Evolutionary conservation across 1,140 invertebrate species (phyloP), one percentile per base, ranked within the genome.

Genomic region (Eumeta japonica): DNA sequence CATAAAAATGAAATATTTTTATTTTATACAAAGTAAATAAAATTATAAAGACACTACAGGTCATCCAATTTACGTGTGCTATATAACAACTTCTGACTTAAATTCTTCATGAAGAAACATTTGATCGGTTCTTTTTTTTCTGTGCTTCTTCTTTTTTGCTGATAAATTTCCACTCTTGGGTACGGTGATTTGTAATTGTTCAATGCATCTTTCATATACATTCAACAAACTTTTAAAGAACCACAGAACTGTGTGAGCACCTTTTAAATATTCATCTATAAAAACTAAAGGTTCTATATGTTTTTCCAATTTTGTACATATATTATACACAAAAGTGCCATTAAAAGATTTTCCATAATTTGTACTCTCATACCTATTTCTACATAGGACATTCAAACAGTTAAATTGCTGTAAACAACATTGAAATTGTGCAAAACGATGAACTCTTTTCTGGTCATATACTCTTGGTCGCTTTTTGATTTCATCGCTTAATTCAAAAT

Each of bases 321-420:
- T 63, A 76, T 89, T 89, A 49, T 89, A 90, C 2, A 87, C 47
- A 55, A 89, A 82, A 4, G 84, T 85, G 1, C 87, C 87, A 68
- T 87, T 84, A 45, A 78, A 87, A 31, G 82, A 72, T 46, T 80
- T 76, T 28, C 72, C 76, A 53, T 84, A 74, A 20, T 65, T 61
- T 19, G 76, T 75, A 49, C 63, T 55, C 37, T 66, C 43, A 47
- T 81, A 82, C 0, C 82, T 83, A 43, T 62, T 66, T 14, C 72
- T 57, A n/a, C 88, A 68, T 14, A 89, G 50, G 1, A 63, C 63
- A 74, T 89, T 89, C 11, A 90, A 66, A 39, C 79, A 66, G 44
- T 81, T 80, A 1, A 80, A 55, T 33, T 85, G 77, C 27, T 70
- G 77, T 13, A 87, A 58, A 48, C 83, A 82, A 60, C 77, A 80